Evolutionary conservation across 2,888 invertebrate genomes (phyloP).

Genomic region (Apodemia duryi): DNA sequence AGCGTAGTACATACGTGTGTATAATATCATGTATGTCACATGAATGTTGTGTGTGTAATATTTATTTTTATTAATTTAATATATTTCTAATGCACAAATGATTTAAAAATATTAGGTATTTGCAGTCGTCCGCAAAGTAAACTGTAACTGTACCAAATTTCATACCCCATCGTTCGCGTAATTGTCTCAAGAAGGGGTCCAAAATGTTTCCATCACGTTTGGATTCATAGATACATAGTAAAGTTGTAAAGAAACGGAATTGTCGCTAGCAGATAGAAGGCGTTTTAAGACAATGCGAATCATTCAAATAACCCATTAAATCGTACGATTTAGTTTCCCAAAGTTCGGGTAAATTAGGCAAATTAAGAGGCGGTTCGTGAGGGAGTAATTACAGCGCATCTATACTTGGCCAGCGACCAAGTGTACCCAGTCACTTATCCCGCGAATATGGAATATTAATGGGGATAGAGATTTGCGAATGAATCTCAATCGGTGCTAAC

Average conservation of each 20-base stretch:
- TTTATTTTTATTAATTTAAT: no score
- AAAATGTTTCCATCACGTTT: no score
- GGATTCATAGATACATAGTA: neutral
- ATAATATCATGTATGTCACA: no score
- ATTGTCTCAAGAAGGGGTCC: no score
- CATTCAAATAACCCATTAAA: conserved; percentile 73
- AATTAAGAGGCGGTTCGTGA: conserved; percentile 72
- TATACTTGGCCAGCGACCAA: conserved; percentile 68
- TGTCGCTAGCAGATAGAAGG: neutral
- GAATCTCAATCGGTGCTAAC: conserved; percentile 52
- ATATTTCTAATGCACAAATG: no score
- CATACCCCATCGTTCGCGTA: no score
- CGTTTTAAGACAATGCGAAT: conserved; percentile 25
- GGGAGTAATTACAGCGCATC: conserved; percentile 69
- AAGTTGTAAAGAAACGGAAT: neutral
- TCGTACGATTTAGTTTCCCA: conserved; percentile 62
- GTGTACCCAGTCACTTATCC: conserved; percentile 37
- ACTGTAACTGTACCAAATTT: no score
- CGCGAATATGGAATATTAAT: conserved; percentile 42
- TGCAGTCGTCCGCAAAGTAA: no score
- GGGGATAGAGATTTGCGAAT: conserved; percentile 48
- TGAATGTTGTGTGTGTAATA: no score
- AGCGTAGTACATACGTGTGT: no score
- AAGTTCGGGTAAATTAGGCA: conserved; percentile 71
- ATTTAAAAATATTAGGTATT: no score